phyloP scores from a whole-genome alignment of 2,113 vertebrate species.

The Procavia capensis region DNA sequence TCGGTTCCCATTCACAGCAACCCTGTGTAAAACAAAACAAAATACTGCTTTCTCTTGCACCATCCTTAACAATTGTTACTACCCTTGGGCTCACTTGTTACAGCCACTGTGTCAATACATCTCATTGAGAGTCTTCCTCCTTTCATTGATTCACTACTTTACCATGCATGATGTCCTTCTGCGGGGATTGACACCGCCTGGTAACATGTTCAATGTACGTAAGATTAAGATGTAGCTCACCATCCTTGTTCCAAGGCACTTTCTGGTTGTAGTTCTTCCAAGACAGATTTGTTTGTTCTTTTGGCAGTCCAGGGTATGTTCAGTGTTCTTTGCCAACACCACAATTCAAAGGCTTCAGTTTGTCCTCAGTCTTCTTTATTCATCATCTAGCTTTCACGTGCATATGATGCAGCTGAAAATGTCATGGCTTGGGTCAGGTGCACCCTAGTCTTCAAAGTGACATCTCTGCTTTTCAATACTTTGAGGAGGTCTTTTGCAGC shows the following conservation, averaged over 20 bases:
- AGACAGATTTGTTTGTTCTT: neutral
- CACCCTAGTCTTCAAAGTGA: neutral
- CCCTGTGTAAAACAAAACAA: no score
- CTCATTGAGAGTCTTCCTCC: neutral
- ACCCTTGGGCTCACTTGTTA: neutral
- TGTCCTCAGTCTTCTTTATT: neutral
- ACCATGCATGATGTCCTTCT: neutral
- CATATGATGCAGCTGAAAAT: no score
- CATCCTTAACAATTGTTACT: no score
- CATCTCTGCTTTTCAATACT: no score
- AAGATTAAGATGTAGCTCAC: neutral
- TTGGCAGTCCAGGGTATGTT: neutral
- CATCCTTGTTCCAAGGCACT: neutral
- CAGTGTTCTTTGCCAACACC: neutral
- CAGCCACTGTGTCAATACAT: neutral
- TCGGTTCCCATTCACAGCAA: no score
- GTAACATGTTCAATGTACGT: neutral
- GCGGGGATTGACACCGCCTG: neutral
- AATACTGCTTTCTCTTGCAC: no score
- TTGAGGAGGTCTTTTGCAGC: no score
- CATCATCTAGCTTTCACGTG: neutral
- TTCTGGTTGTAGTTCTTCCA: neutral
- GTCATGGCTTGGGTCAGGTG: neutral
- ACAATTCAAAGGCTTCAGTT: neutral
- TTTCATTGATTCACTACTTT: neutral